These are phyloP conservation scores for Spondyliosoma cantharus DNA, from an alignment of 2,797 vertebrate genomes.

Conservation along the genomic window DNA sequence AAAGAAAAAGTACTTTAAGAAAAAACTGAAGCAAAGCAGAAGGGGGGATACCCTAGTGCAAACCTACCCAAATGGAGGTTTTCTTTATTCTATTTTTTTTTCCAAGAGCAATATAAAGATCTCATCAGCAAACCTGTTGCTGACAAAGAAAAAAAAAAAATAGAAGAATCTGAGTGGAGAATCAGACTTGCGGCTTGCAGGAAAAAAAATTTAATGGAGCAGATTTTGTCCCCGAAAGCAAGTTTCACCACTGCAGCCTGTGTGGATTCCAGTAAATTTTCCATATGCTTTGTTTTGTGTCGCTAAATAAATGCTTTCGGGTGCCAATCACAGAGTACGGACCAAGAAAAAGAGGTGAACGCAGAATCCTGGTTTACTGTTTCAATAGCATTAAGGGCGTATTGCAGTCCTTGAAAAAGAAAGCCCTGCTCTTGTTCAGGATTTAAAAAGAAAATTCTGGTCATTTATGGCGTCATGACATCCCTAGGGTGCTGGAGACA, in stretches of 20 bases:
- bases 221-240: conserved; percentile 21
- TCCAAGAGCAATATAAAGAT: conserved; percentile 54
- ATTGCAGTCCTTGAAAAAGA: conserved; percentile 50
- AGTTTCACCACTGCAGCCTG: conserved; percentile 12
- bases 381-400: conserved; percentile 50
- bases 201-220: conserved; percentile 7
- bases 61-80: conserved; percentile 59
- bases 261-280: conserved; percentile 21
- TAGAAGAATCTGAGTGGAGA: conserved; percentile 3
- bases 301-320: conserved; percentile 56
- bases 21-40: conserved; percentile 38
- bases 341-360: conserved; percentile 35
- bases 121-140: conserved; percentile 82
- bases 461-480: conserved; percentile 81
- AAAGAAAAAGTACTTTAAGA: conserved; percentile 65
- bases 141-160: conserved; percentile 53
- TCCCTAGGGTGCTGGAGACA: conserved; percentile 85
- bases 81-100: conserved; percentile 24
- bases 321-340: conserved; percentile 47
- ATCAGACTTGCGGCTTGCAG: conserved; percentile 3
- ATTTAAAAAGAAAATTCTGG: conserved; percentile 40
- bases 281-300: conserved; percentile 36
- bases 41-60: conserved; percentile 44
- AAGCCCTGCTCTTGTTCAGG: conserved; percentile 49
- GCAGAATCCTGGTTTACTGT: conserved; percentile 40